Conservation (phyloP, 30 jellyfish, hydroid and myxozoan genomes). For the Nemopilema nomurai region DNA sequence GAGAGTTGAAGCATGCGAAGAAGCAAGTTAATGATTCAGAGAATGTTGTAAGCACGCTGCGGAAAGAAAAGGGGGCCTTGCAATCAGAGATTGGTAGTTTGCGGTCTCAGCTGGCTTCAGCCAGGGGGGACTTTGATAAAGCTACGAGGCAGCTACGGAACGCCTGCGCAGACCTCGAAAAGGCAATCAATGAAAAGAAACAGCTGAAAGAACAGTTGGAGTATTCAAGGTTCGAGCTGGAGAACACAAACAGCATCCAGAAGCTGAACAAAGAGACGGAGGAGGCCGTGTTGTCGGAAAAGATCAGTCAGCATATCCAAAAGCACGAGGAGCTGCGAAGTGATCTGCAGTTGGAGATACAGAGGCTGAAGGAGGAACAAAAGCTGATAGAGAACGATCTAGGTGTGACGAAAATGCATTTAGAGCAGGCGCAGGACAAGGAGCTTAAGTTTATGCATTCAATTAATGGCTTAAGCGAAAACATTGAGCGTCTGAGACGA, state of each 20-base stretch:
- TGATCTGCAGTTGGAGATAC: conserved; percentile 24
- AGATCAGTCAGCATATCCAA: not conserved
- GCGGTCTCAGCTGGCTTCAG: conserved; percentile 10
- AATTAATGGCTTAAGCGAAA: conserved; percentile 26
- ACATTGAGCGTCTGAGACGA: conserved; percentile 32
- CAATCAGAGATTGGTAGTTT: conserved; percentile 30
- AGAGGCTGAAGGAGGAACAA: conserved; percentile 44
- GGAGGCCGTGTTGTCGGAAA: conserved; percentile 24
- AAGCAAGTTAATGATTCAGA: conserved; percentile 30
- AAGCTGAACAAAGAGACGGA: conserved; percentile 29
- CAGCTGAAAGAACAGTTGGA: conserved; percentile 25
- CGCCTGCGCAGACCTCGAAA: conserved; percentile 49
- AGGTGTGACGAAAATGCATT: conserved; percentile 6
- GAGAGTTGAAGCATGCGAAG: conserved; percentile 8
- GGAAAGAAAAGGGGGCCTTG: conserved; percentile 50
- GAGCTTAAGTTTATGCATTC: conserved; percentile 46
- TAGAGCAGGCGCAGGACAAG: conserved; percentile 45
- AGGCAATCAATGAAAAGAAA: conserved; percentile 27
- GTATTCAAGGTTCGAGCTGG: conserved; percentile 18
- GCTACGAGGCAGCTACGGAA: conserved; percentile 34
- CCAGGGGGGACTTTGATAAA: conserved; percentile 42
- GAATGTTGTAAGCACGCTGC: conserved; percentile 16
- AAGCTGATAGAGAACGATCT: conserved; percentile 18
- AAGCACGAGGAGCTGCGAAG: conserved; percentile 30
- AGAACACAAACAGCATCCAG: conserved; percentile 1